Evolutionary conservation across 2,888 invertebrate species (phyloP).

Genomic region (Drosophila flavopinicola): DNA sequence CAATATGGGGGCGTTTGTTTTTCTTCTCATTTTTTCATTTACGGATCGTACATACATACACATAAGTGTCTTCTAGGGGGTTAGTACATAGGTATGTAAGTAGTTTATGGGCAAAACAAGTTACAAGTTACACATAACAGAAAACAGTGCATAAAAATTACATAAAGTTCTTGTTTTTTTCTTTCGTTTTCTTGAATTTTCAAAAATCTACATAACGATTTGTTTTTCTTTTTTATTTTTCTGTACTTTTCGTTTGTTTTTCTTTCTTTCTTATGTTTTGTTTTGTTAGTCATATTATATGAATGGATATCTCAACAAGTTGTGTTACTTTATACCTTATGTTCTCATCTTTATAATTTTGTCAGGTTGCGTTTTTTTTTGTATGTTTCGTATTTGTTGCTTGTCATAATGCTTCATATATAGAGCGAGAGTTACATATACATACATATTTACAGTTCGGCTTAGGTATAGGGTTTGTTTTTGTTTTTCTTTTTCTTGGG

Average conservation of each 20-base stretch:
- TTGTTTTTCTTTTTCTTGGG: constrained; percentile 1
- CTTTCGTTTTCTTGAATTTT: constrained; percentile 42
- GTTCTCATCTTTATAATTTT: constrained; percentile 66
- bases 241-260: constrained; percentile 19
- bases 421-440: constrained; percentile 47
- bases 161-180: constrained; percentile 56
- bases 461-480: constrained; percentile 34
- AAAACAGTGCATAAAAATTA: constrained; percentile 79
- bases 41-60: constrained; percentile 23
- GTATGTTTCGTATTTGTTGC: constrained; percentile 62
- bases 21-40: not conserved
- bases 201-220: constrained; percentile 75
- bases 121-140: constrained; percentile 72
- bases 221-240: constrained; percentile 31
- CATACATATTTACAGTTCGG: constrained; percentile 53
- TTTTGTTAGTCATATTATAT: constrained; percentile 44
- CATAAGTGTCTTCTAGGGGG: constrained; percentile 40
- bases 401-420: constrained; percentile 41
- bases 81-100: constrained; percentile 30
- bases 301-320: constrained; percentile 71
- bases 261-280: too few species aligned
- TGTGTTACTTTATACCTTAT: constrained; percentile 64
- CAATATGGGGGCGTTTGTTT: constrained; percentile 12
- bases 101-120: constrained; percentile 64
- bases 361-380: constrained; percentile 70